Evolutionary conservation across 2,888 invertebrate species (phyloP).

Genomic region (Bhutanitis thaidina): DNA sequence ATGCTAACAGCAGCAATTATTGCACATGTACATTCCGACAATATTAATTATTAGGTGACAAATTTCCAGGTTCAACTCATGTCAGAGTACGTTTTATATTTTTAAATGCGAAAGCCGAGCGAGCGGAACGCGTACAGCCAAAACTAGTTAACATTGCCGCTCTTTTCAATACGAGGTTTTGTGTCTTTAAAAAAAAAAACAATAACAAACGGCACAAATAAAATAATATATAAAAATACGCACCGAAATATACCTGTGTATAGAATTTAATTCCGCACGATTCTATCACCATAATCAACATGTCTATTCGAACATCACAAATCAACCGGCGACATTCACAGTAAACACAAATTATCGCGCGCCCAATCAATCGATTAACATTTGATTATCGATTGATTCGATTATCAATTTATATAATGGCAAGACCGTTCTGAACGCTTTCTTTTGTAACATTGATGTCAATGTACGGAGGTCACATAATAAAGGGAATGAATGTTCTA

Average conservation of each 20-base stretch:
- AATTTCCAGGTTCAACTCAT: too few species aligned
- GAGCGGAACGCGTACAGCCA: too few species aligned
- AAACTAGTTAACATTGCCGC: too few species aligned
- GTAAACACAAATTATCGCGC: slow-evolving; percentile 29
- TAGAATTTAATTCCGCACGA: slow-evolving; percentile 18
- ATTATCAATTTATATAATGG: slow-evolving; percentile 52
- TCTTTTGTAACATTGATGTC: slow-evolving; percentile 28
- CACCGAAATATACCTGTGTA: slow-evolving; percentile 7
- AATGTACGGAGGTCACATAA: slow-evolving; percentile 29
- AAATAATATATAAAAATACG: slow-evolving; percentile 6
- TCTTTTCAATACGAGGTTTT: too few species aligned
- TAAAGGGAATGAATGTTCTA: slow-evolving; percentile 28
- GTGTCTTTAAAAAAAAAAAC: too few species aligned
- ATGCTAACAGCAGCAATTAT: too few species aligned
- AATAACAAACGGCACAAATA: not conserved
- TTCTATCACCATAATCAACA: slow-evolving; percentile 18
- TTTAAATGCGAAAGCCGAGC: too few species aligned
- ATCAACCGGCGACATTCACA: slow-evolving; percentile 20
- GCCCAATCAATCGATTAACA: slow-evolving; percentile 40
- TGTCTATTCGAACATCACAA: slow-evolving; percentile 21
- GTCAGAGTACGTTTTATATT: too few species aligned
- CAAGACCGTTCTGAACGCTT: slow-evolving; percentile 31
- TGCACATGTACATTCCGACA: too few species aligned
- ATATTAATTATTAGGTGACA: too few species aligned
- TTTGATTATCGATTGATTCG: slow-evolving; percentile 37